Evolutionary conservation across 2,113 vertebrate species (phyloP).

Genomic region (Myotis yumanensis): DNA sequence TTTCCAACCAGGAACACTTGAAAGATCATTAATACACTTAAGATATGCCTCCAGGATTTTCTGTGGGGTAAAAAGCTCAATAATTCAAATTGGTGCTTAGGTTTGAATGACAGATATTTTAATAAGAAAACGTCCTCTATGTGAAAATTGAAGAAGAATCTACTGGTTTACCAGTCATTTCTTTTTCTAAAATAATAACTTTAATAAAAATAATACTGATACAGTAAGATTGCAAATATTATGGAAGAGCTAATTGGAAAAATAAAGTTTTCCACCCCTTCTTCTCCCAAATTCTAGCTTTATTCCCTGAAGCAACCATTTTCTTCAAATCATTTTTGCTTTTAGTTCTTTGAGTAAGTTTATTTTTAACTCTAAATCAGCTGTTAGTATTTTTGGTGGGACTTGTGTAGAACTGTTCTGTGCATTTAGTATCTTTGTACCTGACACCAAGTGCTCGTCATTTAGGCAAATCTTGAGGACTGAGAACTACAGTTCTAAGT

Average conservation of each 20-base stretch:
- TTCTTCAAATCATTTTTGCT: background rate
- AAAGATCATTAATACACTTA: constrained; percentile 18
- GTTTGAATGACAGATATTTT: constrained; percentile 20
- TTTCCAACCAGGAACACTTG: constrained; percentile 13
- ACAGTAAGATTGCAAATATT: background rate
- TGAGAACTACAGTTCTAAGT: background rate
- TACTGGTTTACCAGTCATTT: background rate
- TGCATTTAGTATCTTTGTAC: background rate
- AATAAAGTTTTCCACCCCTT: background rate
- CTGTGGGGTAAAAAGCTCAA: constrained; percentile 7
- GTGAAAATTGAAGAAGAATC: constrained; percentile 28
- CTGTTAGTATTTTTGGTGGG: background rate
- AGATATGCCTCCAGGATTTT: background rate
- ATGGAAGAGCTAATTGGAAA: background rate
- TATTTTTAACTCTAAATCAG: constrained; percentile 36
- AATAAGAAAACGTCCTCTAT: constrained; percentile 13
- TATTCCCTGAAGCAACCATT: background rate
- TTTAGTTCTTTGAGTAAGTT: background rate
- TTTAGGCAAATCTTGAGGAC: background rate
- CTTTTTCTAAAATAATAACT: constrained; percentile 16
- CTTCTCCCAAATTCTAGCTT: background rate
- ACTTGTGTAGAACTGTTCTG: background rate
- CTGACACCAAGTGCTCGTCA: background rate
- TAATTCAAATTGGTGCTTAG: background rate
- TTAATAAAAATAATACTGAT: background rate